Percentiles rank a stretch among this genome's conserved stretches.
Evolutionary conservation across 2,113 vertebrate genomes (phyloP).

Genomic region (Gobius niger): DNA sequence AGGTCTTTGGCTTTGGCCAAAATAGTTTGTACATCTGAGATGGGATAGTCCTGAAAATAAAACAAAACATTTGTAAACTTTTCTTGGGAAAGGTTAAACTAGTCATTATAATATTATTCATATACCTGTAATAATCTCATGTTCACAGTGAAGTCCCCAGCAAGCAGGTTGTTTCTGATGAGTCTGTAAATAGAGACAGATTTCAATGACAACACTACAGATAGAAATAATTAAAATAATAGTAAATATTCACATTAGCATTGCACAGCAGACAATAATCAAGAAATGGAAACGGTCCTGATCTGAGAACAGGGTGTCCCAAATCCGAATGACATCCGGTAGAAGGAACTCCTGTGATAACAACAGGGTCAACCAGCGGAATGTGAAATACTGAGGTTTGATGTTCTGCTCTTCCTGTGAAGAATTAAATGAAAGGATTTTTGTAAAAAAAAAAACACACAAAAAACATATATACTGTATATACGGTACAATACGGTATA

Average conservation of each 20-base stretch:
- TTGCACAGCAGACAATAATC: constrained; percentile 93
- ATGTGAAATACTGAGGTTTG: constrained; percentile 98
- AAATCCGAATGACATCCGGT: constrained; percentile 96
- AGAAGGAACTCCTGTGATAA: constrained; percentile 97
- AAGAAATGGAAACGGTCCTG: constrained; percentile 92
- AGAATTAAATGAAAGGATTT: not conserved
- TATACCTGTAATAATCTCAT: constrained; percentile 95
- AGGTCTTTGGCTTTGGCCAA: constrained; percentile 95
- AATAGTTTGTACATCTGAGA: constrained; percentile 92
- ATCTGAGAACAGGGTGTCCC: constrained; percentile 95
- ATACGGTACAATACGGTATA: too few species aligned
- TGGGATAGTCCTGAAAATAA: constrained; percentile 88
- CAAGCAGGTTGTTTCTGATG: constrained; percentile 88
- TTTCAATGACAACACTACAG: not conserved
- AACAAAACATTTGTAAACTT: not conserved
- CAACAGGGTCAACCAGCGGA: constrained; percentile 96
- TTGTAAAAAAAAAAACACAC: not conserved
- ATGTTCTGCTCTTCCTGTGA: constrained; percentile 96
- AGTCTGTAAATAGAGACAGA: constrained; percentile 74
- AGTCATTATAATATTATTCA: too few species aligned
- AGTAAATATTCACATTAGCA: constrained; percentile 85
- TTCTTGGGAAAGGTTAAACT: too few species aligned
- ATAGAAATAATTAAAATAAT: not conserved
- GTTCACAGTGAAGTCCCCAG: constrained; percentile 93
- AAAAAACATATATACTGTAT: too few species aligned